Evolutionary conservation across 2,113 vertebrate species (phyloP), one percentile per base, ranked within the genome.

Genomic region (Pholis gunnellus): DNA sequence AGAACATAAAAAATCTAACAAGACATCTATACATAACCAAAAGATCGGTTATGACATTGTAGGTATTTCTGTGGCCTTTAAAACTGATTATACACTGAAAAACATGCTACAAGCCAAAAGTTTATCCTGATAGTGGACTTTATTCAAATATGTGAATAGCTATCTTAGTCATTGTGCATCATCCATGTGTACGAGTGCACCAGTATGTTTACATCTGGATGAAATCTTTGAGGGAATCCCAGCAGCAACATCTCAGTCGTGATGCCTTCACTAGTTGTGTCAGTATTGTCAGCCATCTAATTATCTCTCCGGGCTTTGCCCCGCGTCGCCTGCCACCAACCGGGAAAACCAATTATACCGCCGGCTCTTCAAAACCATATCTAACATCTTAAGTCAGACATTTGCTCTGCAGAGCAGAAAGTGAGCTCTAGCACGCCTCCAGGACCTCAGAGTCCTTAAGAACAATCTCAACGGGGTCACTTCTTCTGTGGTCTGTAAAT

Each of bases 331-430:
- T 42, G 72, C 34, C 40, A 38, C 54, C 0, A 15, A 59, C 48
- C 72, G 71, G 46, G 10, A 57, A 71, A 75, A 40, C 75, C 61
- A 77, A 72, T 83, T 76, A 67, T 8, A 46, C 67, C 31, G 38
- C 78, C 56, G 17, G 34, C 75, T 74, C 66, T 25, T 64, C 40
- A 34, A 75, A 57, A 72, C 50, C 64, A 64, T n/a, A 56, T 73
- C 77, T 86, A 73, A 79, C 46, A 57, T 72, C 0, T 46, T 29
- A 63, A 75, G 69, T 25, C 31, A 67, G 38, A 34, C 4, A 1
- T 79, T 83, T 64, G 85, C 17, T 69, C 31, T 29, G 22, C 67
- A 65, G 64, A 79, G 81, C 76, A 83, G 66, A 79, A 82, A 79
- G 46, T n/a, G 15, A 69, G 8, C 18, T 63, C 40, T 0, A 44